Percentiles rank a stretch among this genome's conserved stretches.
These are phyloP conservation scores for Drosophila algonquin DNA, from an alignment of 2,888 invertebrate genomes.

Conservation along the genomic window DNA sequence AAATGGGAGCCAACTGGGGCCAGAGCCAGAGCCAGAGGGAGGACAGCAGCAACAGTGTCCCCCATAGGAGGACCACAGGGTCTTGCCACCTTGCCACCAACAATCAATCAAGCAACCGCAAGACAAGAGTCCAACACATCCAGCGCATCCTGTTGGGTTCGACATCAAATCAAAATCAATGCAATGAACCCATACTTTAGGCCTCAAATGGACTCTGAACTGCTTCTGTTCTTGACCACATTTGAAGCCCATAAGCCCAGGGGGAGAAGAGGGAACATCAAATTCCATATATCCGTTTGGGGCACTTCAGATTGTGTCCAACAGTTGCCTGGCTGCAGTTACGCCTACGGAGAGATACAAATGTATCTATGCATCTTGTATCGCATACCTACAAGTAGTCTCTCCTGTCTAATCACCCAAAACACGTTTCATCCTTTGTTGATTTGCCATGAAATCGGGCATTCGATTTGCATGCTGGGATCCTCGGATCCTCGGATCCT, in stretches of 20 bases:
- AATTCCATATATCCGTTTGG: background rate
- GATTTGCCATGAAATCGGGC: slow-evolving; percentile 12
- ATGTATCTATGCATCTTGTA: too few relatives aligned
- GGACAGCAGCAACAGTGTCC: background rate
- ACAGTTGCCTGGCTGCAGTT: background rate
- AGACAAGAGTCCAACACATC: background rate
- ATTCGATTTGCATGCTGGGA: background rate
- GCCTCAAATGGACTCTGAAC: too few relatives aligned
- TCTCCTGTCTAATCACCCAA: background rate
- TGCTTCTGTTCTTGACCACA: too few relatives aligned
- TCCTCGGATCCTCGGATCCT: background rate
- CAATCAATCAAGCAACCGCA: background rate
- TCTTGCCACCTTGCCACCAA: background rate
- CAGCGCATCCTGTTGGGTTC: background rate
- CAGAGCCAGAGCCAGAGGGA: too few relatives aligned
- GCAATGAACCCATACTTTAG: background rate
- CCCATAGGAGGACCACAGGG: background rate
- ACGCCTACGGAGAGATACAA: too few relatives aligned
- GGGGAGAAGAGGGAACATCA: too few relatives aligned
- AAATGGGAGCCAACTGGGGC: too few relatives aligned
- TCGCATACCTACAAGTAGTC: background rate
- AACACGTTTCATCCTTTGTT: slow-evolving; percentile 21
- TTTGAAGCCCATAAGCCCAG: background rate
- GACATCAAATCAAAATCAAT: background rate
- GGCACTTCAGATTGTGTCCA: background rate